A percentile compares a stretch with the other conserved stretches of the same genome.
Evolutionary conservation across 2,797 vertebrate species (phyloP).

Genomic region (Siniperca undulata): DNA sequence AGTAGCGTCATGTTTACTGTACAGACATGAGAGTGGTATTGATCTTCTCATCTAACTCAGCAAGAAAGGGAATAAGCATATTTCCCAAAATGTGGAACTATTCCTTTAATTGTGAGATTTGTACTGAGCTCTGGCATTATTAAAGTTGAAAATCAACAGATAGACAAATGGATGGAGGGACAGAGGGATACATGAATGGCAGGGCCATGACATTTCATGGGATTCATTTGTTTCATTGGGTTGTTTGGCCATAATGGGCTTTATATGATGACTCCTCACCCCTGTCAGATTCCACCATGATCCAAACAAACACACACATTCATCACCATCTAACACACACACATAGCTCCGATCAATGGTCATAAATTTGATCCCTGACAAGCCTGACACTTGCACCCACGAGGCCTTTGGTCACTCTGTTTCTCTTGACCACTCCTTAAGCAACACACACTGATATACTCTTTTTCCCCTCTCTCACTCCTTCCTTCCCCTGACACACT

Average conservation of each 20-base stretch:
- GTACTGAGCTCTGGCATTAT: not conserved
- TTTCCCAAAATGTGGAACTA: not conserved
- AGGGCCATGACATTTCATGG: slow-evolving; percentile 45
- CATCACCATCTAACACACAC: slow-evolving; percentile 52
- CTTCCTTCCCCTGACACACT: slow-evolving; percentile 89
- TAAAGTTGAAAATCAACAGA: not conserved
- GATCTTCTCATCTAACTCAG: not conserved
- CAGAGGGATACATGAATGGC: slow-evolving; percentile 18
- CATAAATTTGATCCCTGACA: slow-evolving; percentile 85
- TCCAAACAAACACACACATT: slow-evolving; percentile 69
- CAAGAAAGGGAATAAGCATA: not conserved
- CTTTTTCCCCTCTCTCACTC: slow-evolving; percentile 76
- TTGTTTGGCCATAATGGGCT: slow-evolving; percentile 77
- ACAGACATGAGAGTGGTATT: not conserved
- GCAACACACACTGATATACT: slow-evolving; percentile 56
- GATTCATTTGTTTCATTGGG: slow-evolving; percentile 75
- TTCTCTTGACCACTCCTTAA: slow-evolving; percentile 75
- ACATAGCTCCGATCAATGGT: slow-evolving; percentile 79
- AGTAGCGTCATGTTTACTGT: not conserved
- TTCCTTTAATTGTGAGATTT: not conserved
- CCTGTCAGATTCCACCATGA: slow-evolving; percentile 75
- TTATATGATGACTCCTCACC: slow-evolving; percentile 84
- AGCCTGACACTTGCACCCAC: slow-evolving; percentile 76
- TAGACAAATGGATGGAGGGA: not conserved
- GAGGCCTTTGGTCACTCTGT: slow-evolving; percentile 74